Base-by-base conservation (phyloP, 2,797 vertebrate genomes). In the Falco novaeseelandiae region DNA sequence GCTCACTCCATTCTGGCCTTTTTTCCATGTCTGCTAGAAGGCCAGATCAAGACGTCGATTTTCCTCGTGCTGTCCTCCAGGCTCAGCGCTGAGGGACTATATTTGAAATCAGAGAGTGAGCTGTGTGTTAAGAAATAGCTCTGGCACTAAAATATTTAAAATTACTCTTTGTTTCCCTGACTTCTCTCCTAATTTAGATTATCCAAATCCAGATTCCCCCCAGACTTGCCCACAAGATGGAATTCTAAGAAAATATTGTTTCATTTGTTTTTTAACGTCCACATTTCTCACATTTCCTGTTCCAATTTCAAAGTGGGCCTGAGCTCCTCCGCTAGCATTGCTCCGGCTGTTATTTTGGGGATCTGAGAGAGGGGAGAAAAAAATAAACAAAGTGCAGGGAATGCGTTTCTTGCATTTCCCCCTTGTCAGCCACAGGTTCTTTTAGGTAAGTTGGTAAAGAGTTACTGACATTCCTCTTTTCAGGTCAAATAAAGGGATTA, bases 101-200 rank as follows among this genome's bases (percentile, higher is more conserved):
- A 81, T 91, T 93, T 88, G 94, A 94, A 94, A 95, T 83, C 89
- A 93, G 48, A 82, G 92, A 88, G 44, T 27, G 81, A 96, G 88
- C 83, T 79, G 78, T 52, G 62, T 90, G 87, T 97, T 93, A 97
- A 97, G 97, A 96, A 97, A 97, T 87, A 91, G 72, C 80, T 87
- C 87, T 97, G 95, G 95, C 95, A 95, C 55, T 65, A 79, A 93
- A 90, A 93, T 70, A 61, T 57, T 93, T 96, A 49, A 93, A 93
- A 94, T 96, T 77, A 93, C 77, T 90, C 83, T 93, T 95, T 96
- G 84, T 93, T 96, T 96, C 80, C 72, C 61, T 95, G 83, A 97
- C 94, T 97, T 97, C 74, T 95, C 87, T 96, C 96, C 95, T 77
- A 94, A 92, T 97, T 97, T 92, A 91, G 72, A 89, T 87, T 89